phyloP scores from a whole-genome alignment of 2,888 invertebrate species.

The Agriopis leucophaearia region DNA sequence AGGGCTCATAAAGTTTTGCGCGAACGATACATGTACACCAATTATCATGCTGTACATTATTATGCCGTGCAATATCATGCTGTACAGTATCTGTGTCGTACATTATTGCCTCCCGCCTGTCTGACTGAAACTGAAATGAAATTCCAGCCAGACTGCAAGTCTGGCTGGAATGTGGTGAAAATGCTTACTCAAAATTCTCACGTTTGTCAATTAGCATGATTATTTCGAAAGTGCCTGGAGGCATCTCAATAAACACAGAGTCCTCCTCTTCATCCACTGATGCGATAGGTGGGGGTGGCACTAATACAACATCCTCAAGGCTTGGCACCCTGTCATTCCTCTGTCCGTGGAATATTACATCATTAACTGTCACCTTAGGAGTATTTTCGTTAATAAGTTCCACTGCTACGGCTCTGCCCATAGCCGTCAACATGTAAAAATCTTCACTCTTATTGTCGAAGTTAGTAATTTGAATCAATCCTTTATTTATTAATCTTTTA shows the following conservation, averaged over 20 bases:
- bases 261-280: constrained; percentile 12
- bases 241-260: constrained; percentile 55
- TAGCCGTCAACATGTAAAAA: constrained; percentile 77
- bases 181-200: constrained; percentile 92
- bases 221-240: constrained; percentile 87
- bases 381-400: constrained; percentile 57
- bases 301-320: constrained; percentile 15
- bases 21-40: too few species aligned
- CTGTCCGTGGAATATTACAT: constrained; percentile 61
- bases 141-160: too few species aligned
- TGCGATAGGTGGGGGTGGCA: constrained; percentile 10
- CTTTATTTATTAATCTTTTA: constrained; percentile 86
- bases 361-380: constrained; percentile 57
- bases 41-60: too few species aligned
- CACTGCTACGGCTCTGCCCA: constrained; percentile 81
- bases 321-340: constrained; percentile 33
- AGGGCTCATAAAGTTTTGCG: too few species aligned
- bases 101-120: too few species aligned
- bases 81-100: too few species aligned
- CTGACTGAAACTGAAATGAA: too few species aligned
- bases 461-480: constrained; percentile 83
- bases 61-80: too few species aligned
- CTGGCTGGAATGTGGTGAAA: too few species aligned
- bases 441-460: constrained; percentile 80
- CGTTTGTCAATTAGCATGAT: constrained; percentile 94